Evolutionary conservation across 2,888 invertebrate species (phyloP), one percentile per base, ranked within the genome.

Genomic region (Gnatocerus cornutus): DNA sequence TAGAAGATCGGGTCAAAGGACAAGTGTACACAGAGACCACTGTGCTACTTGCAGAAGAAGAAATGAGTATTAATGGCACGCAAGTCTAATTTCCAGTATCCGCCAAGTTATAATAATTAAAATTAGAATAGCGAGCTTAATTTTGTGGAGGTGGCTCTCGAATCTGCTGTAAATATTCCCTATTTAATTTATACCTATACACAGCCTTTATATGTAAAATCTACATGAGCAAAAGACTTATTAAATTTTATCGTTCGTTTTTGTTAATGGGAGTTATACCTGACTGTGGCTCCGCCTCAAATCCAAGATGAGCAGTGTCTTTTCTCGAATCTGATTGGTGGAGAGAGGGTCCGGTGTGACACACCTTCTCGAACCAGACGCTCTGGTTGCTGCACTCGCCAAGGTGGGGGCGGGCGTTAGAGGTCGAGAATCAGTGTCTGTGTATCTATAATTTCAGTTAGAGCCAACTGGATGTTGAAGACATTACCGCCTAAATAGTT

Each of bases 401-500:
- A 92, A 87, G 0, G 93, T 93, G 0, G 93, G 93, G 0, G 93
- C 91, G 0, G 95, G 95, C 0, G 94, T 94, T 72, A 92, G 84
- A 0, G 95, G 94, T 16, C 95, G 87, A 0, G 95, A 95, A 81
- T 95, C 95, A 0, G 94, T 95, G 77, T 94, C 94, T 0, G 94
- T 92, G 79, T 94, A 95, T 72, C 92, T 91, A 50, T 41, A 65
- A 43, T 58, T 41, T 9, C 33, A 61, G 41, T 43, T 69, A 14
- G 7, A 1, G 21, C 4, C 21, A 21, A 21, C 21, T 21, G 21
- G 4, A 21, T 21, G 21, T 1, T 37, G 1, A 6, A 14, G 16
- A 7, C 2, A 13, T 69, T 72, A 88, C 86, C 89, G 87, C 77
- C 92, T 87, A 82, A 92, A 93, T 79, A 93, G 87, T 82, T 92